Evolutionary conservation across 53 echinoderm and acorn worm species (phyloP).

Genomic region (Luidia sarsii): DNA sequence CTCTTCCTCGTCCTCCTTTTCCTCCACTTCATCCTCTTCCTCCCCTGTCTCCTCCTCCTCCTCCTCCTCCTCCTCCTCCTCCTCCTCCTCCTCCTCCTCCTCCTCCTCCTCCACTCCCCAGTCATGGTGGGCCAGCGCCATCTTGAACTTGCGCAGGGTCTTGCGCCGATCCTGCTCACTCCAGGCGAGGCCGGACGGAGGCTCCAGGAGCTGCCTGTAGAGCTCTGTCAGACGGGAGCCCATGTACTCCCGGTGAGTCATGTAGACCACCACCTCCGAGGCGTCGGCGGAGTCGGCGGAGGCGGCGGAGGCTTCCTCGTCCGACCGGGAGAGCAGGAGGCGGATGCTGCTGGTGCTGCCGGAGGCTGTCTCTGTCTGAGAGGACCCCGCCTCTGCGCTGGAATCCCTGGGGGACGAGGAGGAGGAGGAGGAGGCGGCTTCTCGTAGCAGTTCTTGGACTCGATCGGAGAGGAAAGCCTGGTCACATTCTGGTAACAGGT

Average conservation of each 20-base stretch:
- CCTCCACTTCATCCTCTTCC: too few relatives aligned
- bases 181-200: constrained; percentile 28
- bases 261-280: not conserved
- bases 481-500: constrained; percentile 39
- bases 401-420: too few relatives aligned
- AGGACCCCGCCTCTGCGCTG: not conserved
- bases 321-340: not conserved
- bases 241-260: constrained; percentile 65
- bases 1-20: too few relatives aligned
- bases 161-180: constrained; percentile 48
- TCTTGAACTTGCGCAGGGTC: constrained; percentile 56
- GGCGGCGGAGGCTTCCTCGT: not conserved
- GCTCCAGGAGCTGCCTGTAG: constrained; percentile 46
- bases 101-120: constrained; percentile 43
- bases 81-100: not conserved
- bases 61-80: constrained; percentile 20
- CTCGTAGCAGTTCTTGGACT: too few relatives aligned
- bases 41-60: not conserved
- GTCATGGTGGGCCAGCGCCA: constrained; percentile 44
- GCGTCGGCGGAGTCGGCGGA: not conserved
- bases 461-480: constrained; percentile 7
- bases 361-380: not conserved
- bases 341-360: constrained; percentile 17
- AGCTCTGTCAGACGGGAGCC: constrained; percentile 56
- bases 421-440: too few relatives aligned